Evolutionary conservation across 2,797 vertebrate species (phyloP).

Genomic region (Chrosomus eos): DNA sequence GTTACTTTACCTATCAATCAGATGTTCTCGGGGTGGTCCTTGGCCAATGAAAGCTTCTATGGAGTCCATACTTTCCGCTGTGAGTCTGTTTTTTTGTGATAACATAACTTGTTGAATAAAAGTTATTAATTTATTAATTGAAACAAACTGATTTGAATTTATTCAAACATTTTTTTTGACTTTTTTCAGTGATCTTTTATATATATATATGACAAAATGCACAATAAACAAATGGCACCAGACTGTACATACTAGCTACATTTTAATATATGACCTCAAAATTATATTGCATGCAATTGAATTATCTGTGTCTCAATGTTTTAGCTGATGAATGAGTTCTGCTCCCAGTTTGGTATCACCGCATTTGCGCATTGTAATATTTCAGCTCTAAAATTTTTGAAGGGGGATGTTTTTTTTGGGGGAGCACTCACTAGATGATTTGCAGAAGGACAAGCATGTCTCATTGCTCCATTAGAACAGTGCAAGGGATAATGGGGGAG

Average conservation of each 20-base stretch:
- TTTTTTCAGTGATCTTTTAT: neutral
- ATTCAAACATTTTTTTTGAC: neutral
- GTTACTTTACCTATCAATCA: neutral
- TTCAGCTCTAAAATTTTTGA: neutral
- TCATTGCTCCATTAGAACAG: slow-evolving; percentile 24
- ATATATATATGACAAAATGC: neutral
- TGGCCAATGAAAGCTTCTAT: too few species aligned
- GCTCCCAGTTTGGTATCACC: neutral
- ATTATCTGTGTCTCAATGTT: neutral
- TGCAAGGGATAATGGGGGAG: slow-evolving; percentile 37
- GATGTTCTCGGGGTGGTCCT: too few species aligned
- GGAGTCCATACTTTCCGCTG: too few species aligned
- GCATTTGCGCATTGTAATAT: neutral
- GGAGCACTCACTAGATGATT: neutral
- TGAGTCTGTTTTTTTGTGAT: too few species aligned
- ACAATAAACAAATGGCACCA: neutral
- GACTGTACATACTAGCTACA: neutral
- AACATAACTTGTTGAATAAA: neutral
- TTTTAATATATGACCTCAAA: neutral
- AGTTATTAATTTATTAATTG: neutral
- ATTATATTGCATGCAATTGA: neutral
- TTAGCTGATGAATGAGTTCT: neutral
- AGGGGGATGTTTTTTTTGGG: neutral
- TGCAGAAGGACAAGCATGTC: slow-evolving; percentile 24
- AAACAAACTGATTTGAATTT: neutral